Conservation (phyloP, 2,797 vertebrate genomes). For the Neomorphus geoffroyi region DNA sequence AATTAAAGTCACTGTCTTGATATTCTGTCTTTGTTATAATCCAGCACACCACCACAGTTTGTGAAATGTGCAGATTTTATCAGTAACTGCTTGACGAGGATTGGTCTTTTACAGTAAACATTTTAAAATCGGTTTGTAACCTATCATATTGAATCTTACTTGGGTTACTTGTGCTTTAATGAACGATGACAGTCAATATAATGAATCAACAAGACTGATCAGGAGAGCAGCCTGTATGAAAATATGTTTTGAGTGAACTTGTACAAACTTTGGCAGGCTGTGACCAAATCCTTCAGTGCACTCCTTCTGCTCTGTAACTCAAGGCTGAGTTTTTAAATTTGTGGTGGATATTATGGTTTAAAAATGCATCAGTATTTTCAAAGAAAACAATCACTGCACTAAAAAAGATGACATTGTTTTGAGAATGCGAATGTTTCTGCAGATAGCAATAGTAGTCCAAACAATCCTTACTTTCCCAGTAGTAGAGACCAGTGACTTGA, state of each 20-base stretch:
- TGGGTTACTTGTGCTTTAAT: neutral
- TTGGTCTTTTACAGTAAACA: conserved; percentile 49
- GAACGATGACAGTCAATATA: neutral
- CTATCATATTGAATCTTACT: neutral
- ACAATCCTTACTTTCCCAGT: neutral
- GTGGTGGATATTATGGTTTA: neutral
- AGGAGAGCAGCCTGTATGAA: neutral
- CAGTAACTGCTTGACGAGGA: neutral
- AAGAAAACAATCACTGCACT: neutral
- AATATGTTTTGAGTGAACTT: neutral
- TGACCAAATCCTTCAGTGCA: neutral
- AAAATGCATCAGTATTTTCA: neutral
- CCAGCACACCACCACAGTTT: conserved; percentile 6
- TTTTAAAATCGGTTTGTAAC: conserved; percentile 1
- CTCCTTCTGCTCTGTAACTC: neutral
- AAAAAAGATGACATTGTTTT: neutral
- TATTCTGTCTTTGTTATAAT: conserved; percentile 5
- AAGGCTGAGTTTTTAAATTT: neutral
- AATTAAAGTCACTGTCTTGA: neutral
- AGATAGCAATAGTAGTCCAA: neutral
- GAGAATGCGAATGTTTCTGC: neutral
- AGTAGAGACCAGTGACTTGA: neutral
- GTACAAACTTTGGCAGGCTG: neutral
- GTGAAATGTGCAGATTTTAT: conserved; percentile 33
- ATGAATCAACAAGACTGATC: neutral